A percentile compares a stretch with the other conserved stretches of the same genome.
phyloP scores from a whole-genome alignment of 2,113 vertebrate genomes.

The Gavialis gangeticus region DNA sequence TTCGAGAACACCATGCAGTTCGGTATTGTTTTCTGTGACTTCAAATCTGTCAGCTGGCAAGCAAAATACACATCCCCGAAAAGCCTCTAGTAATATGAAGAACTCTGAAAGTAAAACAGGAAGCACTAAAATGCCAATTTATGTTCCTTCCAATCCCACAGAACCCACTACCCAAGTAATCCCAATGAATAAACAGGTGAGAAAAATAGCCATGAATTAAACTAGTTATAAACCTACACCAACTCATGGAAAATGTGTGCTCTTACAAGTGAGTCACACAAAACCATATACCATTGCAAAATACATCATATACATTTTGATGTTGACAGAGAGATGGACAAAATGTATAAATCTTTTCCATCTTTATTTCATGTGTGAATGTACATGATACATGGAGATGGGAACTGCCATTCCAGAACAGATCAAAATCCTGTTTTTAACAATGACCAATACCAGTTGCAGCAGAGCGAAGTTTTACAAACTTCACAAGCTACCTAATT shows the following conservation, averaged over 20 bases:
- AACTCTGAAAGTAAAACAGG: constrained; percentile 70
- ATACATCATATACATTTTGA: neutral
- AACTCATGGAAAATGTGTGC: neutral
- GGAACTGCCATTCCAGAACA: neutral
- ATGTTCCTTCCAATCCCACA: constrained; percentile 35
- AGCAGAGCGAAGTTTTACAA: neutral
- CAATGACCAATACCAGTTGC: neutral
- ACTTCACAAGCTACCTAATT: neutral
- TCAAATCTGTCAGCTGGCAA: constrained; percentile 46
- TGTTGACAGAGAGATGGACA: neutral
- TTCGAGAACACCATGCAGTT: constrained; percentile 75
- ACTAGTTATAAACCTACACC: neutral
- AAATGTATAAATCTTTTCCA: neutral
- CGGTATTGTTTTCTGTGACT: constrained; percentile 70
- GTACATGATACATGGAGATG: neutral
- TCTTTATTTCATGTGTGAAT: neutral
- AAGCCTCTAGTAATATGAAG: constrained; percentile 70
- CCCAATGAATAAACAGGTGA: constrained; percentile 79
- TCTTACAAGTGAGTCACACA: neutral
- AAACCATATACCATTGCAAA: neutral
- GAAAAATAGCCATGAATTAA: neutral
- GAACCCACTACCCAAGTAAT: constrained; percentile 71
- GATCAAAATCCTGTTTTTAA: neutral
- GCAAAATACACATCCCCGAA: constrained; percentile 64
- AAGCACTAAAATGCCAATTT: constrained; percentile 57